phyloP scores from a whole-genome alignment of 2,797 vertebrate species.

The Siniperca obscura region DNA sequence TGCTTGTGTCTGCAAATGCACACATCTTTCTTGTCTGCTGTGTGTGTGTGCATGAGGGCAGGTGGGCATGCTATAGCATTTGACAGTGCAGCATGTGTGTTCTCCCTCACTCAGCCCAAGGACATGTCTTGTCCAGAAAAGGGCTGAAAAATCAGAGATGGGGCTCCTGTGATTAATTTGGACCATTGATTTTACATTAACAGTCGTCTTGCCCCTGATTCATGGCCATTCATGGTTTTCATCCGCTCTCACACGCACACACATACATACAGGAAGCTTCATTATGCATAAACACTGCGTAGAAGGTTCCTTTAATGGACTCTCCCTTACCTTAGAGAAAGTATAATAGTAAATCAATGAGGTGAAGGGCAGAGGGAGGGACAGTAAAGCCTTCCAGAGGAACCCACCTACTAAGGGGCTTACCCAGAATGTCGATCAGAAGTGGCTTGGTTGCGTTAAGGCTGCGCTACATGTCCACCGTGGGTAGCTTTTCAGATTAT shows the following conservation, averaged over 20 bases:
- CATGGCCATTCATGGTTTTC: constrained; percentile 68
- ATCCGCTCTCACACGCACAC: constrained; percentile 39
- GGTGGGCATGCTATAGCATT: constrained; percentile 32
- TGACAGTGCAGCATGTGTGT: constrained; percentile 52
- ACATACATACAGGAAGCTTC: constrained; percentile 61
- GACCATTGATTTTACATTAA: constrained; percentile 87
- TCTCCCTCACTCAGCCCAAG: constrained; percentile 69
- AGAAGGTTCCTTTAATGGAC: constrained; percentile 84
- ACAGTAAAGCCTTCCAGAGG: constrained; percentile 57
- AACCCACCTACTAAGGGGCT: constrained; percentile 64
- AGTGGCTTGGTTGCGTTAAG: constrained; percentile 6
- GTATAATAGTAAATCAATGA: constrained; percentile 87
- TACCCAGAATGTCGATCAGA: constrained; percentile 39
- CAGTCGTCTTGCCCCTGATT: constrained; percentile 79
- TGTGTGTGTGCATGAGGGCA: neutral
- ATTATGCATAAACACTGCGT: constrained; percentile 80
- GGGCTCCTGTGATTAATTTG: constrained; percentile 83
- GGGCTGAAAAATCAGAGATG: constrained; percentile 63
- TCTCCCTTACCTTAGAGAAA: constrained; percentile 81
- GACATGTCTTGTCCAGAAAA: constrained; percentile 65
- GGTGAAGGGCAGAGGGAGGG: constrained; percentile 82
- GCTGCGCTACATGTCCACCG: neutral
- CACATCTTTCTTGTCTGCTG: constrained; percentile 1
- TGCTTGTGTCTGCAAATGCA: constrained; percentile 35
- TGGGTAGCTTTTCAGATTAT: neutral